Evolutionary conservation across 2,888 invertebrate genomes (phyloP).

Genomic region (Hartigia nigra): DNA sequence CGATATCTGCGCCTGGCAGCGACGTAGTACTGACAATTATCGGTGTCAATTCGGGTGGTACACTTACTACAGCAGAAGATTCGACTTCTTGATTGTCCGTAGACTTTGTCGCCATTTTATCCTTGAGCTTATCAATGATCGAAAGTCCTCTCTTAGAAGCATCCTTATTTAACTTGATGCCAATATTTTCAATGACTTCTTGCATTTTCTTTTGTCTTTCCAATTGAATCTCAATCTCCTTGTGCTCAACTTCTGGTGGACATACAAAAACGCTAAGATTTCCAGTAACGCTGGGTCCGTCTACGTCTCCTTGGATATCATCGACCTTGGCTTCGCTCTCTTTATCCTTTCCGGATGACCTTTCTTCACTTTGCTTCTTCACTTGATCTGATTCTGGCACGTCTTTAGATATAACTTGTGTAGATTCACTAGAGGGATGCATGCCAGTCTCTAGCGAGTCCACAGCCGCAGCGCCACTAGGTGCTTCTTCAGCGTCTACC

Average conservation of each 20-base stretch:
- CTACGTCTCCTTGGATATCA: constrained; percentile 2
- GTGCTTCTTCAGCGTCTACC: neutral
- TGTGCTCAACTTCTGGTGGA: constrained; percentile 63
- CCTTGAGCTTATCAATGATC: constrained; percentile 57
- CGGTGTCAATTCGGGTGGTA: neutral
- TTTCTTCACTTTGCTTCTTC: neutral
- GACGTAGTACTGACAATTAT: neutral
- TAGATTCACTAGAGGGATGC: constrained; percentile 17
- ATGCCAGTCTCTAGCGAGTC: constrained; percentile 18
- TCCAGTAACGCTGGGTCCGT: constrained; percentile 18
- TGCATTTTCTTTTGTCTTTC: constrained; percentile 68
- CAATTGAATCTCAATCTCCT: constrained; percentile 66
- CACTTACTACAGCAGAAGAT: neutral
- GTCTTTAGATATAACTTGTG: constrained; percentile 2
- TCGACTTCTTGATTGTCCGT: constrained; percentile 4
- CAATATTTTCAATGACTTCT: constrained; percentile 62
- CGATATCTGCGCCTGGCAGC: constrained; percentile 1
- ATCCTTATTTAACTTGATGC: constrained; percentile 48
- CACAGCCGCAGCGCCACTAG: neutral
- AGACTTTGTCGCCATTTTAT: constrained; percentile 54
- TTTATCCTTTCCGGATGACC: neutral
- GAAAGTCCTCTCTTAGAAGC: constrained; percentile 53
- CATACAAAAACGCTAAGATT: constrained; percentile 62
- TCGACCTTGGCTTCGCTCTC: constrained; percentile 4
- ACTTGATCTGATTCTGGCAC: neutral